phyloP scores from a whole-genome alignment of 64 coral and sea anemone species.

The Montipora sp. region DNA sequence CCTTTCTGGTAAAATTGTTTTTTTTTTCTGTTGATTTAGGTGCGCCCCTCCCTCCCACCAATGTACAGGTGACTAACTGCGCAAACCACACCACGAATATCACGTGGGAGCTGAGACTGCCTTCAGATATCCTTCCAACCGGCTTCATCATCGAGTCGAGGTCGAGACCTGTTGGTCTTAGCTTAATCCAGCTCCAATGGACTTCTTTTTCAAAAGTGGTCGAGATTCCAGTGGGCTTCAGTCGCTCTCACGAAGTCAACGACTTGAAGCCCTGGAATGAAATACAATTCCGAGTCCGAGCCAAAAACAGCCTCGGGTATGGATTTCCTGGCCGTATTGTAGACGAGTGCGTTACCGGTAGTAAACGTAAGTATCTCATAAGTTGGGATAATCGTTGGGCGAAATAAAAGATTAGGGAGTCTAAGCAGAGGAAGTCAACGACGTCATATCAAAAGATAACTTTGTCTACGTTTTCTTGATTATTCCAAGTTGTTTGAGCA shows the following conservation, averaged over 20 bases:
- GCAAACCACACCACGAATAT: constrained; percentile 11
- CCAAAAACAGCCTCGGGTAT: background rate
- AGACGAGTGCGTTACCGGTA: no score
- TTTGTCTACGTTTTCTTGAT: no score
- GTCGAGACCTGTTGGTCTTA: no score
- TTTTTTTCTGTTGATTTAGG: background rate
- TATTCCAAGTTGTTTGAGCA: no score
- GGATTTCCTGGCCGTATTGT: background rate
- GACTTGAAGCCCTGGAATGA: background rate
- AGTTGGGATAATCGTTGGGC: no score
- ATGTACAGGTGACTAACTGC: constrained; percentile 14
- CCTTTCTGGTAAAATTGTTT: no score
- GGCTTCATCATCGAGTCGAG: background rate
- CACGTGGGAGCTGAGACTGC: background rate
- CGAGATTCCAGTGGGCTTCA: background rate
- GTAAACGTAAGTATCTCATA: no score
- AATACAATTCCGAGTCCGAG: constrained; percentile 15
- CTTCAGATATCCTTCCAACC: background rate
- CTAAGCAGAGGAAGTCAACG: no score
- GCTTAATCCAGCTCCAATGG: rapidly evolving
- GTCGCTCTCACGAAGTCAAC: background rate
- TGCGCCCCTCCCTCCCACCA: constrained; percentile 32
- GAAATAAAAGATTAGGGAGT: no score
- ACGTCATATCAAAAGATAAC: no score
- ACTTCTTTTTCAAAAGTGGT: no score